Conservation (phyloP, 2,113 vertebrate genomes). For the Sakesphorus luctuosus region DNA sequence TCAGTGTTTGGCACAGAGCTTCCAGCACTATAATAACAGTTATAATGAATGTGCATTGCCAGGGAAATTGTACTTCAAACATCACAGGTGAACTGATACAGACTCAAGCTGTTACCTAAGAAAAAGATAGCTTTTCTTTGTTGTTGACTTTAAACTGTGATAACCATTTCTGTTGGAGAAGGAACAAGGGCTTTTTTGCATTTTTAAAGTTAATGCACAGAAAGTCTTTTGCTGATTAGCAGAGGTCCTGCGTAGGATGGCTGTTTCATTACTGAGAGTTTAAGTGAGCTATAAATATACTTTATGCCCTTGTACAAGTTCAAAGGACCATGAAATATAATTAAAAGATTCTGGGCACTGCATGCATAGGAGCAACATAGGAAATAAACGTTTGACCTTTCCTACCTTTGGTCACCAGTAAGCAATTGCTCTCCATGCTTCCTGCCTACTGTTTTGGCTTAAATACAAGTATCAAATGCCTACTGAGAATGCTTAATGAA, state of each 20-base stretch:
- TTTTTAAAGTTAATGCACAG: conserved; percentile 22
- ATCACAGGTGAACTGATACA: conserved; percentile 31
- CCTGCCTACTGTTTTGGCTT: conserved; percentile 33
- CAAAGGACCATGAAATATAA: conserved; percentile 63
- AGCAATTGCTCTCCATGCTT: conserved; percentile 28
- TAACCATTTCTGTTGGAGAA: neutral
- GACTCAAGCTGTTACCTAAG: neutral
- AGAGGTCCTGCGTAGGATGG: conserved; percentile 19
- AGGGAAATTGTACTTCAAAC: neutral
- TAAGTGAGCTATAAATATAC: conserved; percentile 65
- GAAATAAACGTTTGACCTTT: conserved; percentile 59
- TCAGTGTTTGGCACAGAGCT: neutral
- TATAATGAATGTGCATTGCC: neutral
- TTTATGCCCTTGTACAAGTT: conserved; percentile 59
- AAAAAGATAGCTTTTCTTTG: neutral
- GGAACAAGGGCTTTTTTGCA: neutral
- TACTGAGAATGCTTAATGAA: neutral
- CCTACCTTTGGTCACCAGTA: conserved; percentile 35
- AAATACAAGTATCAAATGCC: neutral
- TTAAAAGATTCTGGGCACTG: conserved; percentile 47
- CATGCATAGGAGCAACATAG: neutral
- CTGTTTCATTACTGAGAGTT: conserved; percentile 56
- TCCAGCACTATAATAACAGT: neutral
- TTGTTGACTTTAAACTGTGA: neutral
- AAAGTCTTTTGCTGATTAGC: conserved; percentile 52